These are phyloP conservation scores for Campylorhamphus procurvoides DNA, from an alignment of 2,113 vertebrate species.

Conservation along the genomic window DNA sequence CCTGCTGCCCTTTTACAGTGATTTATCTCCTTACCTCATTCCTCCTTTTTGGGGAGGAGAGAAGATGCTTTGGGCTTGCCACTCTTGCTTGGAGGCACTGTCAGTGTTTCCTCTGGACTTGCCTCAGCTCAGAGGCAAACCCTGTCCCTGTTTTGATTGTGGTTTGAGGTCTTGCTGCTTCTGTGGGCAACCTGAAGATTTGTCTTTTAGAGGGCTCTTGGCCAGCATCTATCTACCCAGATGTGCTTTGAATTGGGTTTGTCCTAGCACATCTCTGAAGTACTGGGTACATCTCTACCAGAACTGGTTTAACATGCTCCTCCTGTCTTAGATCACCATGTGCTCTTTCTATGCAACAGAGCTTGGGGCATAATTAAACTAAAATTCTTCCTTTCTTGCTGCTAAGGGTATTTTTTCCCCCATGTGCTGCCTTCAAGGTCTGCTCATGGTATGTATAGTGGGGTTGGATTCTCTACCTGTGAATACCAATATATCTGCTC, in stretches of 20 bases:
- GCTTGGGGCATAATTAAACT: background rate
- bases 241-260: background rate
- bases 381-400: background rate
- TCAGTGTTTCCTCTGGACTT: background rate
- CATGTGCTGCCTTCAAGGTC: rapidly evolving
- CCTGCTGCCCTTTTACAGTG: constrained; percentile 9
- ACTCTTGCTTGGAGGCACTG: background rate
- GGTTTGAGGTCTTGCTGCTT: background rate
- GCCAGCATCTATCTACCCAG: too few species aligned
- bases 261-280: background rate
- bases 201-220: background rate
- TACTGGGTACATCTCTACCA: background rate
- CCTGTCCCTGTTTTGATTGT: background rate
- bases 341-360: background rate
- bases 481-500: rapidly evolving
- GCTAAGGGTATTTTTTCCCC: background rate
- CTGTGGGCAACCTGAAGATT: background rate
- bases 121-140: background rate
- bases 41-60: background rate
- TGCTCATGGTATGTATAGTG: rapidly evolving
- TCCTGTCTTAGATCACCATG: background rate
- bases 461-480: background rate
- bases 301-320: background rate
- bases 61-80: background rate
- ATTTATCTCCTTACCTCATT: background rate